A percentile compares a stretch with the other conserved stretches of the same genome.
These are phyloP conservation scores for Drosophila kambysellisi DNA, from an alignment of 2,888 invertebrate genomes.

Conservation along the genomic window DNA sequence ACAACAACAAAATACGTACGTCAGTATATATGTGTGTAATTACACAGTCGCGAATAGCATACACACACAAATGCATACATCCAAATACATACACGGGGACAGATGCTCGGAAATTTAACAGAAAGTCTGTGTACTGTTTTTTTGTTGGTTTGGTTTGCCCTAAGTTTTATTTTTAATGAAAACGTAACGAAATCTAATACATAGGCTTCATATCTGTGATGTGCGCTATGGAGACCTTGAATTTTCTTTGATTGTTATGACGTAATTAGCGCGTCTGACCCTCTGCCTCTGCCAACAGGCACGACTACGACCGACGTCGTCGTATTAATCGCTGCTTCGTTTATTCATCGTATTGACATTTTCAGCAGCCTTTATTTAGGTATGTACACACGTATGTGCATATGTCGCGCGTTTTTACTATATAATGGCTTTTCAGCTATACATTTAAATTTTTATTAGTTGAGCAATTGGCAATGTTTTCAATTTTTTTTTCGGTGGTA, in stretches of 20 bases:
- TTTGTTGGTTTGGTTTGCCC: conserved; percentile 33
- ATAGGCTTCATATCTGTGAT: conserved; percentile 59
- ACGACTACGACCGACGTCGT: conserved; percentile 67
- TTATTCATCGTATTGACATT: conserved; percentile 79
- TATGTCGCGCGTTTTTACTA: conserved; percentile 69
- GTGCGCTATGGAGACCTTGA: conserved; percentile 82
- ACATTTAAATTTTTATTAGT: conserved; percentile 6
- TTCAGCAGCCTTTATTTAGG: conserved; percentile 72
- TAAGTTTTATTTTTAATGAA: conserved; percentile 75
- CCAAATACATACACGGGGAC: conserved; percentile 27
- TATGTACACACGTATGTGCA: conserved; percentile 38
- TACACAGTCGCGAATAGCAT: conserved; percentile 69
- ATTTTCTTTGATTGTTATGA: conserved; percentile 83
- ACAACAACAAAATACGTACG: conserved; percentile 46
- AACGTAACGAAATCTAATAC: conserved; percentile 80
- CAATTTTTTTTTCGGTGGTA: conserved; percentile 6
- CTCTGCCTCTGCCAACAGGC: conserved; percentile 43
- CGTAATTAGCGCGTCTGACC: conserved; percentile 82
- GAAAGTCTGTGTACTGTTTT: conserved; percentile 54
- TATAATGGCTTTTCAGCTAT: conserved; percentile 19
- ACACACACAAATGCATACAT: conserved; percentile 28
- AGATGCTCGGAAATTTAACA: conserved; percentile 44
- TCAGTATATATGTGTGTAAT: conserved; percentile 57
- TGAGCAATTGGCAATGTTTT: conserved; percentile 15
- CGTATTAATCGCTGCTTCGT: conserved; percentile 75